phyloP scores from a whole-genome alignment of 2,113 vertebrate species.

The Arothron firmamentum region DNA sequence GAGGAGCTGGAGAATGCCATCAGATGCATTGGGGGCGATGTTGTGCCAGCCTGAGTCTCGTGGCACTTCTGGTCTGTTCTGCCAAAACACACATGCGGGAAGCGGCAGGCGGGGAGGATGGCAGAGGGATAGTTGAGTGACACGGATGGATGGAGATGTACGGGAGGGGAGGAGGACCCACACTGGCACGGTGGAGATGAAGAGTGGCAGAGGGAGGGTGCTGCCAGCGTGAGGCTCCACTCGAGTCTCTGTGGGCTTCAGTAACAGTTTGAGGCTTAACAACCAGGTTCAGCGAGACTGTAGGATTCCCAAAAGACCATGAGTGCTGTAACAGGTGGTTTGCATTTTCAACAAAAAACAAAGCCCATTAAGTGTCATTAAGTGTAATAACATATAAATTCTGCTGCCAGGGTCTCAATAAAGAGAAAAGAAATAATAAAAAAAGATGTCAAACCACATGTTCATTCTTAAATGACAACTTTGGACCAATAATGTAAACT shows the following conservation, averaged over 20 bases:
- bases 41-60: slow-evolving; percentile 49
- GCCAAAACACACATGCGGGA: slow-evolving; percentile 42
- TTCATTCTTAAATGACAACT: too few species aligned
- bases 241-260: slow-evolving; percentile 11
- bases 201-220: slow-evolving; percentile 30
- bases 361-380: too few species aligned
- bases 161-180: slow-evolving; percentile 43
- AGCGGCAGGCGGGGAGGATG: neutral
- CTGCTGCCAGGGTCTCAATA: too few species aligned
- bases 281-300: slow-evolving; percentile 4
- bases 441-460: too few species aligned
- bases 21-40: slow-evolving; percentile 39
- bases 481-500: too few species aligned
- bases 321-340: too few species aligned
- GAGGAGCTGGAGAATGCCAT: slow-evolving; percentile 18
- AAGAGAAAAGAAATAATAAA: too few species aligned
- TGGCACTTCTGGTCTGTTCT: slow-evolving; percentile 36
- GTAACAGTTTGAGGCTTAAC: neutral
- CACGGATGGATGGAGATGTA: slow-evolving; percentile 53
- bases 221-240: slow-evolving; percentile 30
- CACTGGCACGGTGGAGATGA: slow-evolving; percentile 40
- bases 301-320: neutral
- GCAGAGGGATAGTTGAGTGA: slow-evolving; percentile 22
- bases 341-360: too few species aligned
- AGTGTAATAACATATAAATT: too few species aligned